phyloP scores from a whole-genome alignment of 2,113 vertebrate genomes.

The Pseudopodoces humilis region DNA sequence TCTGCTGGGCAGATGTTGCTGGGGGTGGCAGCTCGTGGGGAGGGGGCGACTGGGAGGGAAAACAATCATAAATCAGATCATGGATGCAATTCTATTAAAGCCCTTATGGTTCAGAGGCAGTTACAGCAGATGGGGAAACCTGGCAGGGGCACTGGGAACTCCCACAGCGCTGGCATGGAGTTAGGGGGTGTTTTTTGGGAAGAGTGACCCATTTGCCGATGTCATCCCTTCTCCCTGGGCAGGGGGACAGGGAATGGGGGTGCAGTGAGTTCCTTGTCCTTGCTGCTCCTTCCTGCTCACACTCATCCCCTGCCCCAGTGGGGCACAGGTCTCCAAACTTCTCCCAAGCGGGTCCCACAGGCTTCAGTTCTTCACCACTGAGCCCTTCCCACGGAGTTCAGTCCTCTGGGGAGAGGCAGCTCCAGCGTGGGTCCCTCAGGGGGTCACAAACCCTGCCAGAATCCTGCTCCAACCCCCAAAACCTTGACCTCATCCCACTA shows the following conservation, averaged over 20 bases:
- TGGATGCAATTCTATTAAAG: background rate
- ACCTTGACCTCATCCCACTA: rapidly evolving
- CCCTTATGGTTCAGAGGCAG: background rate
- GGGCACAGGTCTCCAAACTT: background rate
- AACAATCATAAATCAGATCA: background rate
- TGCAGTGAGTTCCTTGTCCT: background rate
- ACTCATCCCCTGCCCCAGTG: background rate
- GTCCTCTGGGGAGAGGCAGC: background rate
- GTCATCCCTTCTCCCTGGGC: background rate
- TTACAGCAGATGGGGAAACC: background rate
- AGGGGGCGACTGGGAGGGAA: background rate
- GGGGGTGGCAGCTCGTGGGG: background rate
- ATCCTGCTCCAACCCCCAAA: background rate
- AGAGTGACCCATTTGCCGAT: background rate
- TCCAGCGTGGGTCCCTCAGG: background rate
- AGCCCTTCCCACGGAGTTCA: background rate
- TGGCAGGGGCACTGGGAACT: background rate
- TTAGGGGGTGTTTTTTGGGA: background rate
- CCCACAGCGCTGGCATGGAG: background rate
- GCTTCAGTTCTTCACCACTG: background rate
- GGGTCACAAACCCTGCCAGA: background rate
- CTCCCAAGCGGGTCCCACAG: rapidly evolving
- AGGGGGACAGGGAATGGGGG: background rate
- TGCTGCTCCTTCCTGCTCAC: background rate
- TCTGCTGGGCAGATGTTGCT: background rate